These are phyloP conservation scores for Drosophila cardini DNA, from an alignment of 1,140 invertebrate genomes.

Conservation along the genomic window DNA sequence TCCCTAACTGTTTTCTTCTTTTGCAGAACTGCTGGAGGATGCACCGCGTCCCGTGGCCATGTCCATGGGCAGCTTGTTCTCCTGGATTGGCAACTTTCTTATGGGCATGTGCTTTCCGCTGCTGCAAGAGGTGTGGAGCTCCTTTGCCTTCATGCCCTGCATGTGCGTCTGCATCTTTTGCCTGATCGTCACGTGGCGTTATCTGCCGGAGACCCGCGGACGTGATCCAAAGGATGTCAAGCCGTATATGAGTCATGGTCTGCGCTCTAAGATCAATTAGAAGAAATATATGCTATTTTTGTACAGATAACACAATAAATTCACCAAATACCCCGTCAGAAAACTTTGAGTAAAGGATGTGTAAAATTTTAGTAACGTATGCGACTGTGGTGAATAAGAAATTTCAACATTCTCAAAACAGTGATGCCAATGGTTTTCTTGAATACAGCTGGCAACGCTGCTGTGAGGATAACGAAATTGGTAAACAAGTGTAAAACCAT, in stretches of 20 bases:
- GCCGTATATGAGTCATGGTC: constrained; percentile 85
- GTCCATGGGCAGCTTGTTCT: constrained; percentile 93
- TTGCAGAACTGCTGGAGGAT: constrained; percentile 93
- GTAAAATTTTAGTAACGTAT: background rate
- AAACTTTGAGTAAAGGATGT: background rate
- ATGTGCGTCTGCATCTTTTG: constrained; percentile 86
- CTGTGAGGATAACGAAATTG: too few species aligned
- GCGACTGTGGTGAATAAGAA: background rate
- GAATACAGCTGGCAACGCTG: background rate
- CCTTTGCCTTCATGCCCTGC: constrained; percentile 90
- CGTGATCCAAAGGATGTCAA: constrained; percentile 87
- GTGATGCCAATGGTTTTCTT: background rate
- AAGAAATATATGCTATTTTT: background rate
- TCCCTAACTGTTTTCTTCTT: background rate
- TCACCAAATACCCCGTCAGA: background rate
- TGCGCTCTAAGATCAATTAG: constrained; percentile 72
- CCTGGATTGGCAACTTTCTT: constrained; percentile 95
- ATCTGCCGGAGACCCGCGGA: constrained; percentile 90
- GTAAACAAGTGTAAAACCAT: too few species aligned
- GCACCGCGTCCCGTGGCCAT: constrained; percentile 93
- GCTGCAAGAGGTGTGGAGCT: constrained; percentile 87
- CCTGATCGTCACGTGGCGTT: constrained; percentile 87
- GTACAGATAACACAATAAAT: constrained; percentile 2
- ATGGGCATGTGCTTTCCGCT: constrained; percentile 92
- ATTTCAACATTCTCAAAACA: background rate